Evolutionary conservation across 2,113 vertebrate species (phyloP).

Genomic region (Neodon shergylaensis): DNA sequence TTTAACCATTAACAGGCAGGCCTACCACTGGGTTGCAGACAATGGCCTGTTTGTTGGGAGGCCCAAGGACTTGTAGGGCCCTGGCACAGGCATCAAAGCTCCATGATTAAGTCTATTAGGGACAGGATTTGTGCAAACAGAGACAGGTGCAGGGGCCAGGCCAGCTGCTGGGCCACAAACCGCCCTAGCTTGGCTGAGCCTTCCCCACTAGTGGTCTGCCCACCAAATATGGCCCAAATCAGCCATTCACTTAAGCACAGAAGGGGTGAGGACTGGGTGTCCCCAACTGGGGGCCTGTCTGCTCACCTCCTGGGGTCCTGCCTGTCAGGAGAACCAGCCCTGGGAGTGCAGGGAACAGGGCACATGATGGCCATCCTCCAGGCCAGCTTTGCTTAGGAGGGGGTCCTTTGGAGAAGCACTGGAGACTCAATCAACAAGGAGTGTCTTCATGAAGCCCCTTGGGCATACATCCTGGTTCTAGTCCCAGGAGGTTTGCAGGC

Average conservation of each 20-base stretch:
- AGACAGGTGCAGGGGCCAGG: slow-evolving; percentile 90
- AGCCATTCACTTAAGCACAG: neutral
- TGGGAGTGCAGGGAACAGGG: neutral
- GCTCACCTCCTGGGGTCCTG: neutral
- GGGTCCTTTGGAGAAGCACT: too few relatives aligned
- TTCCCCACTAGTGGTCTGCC: neutral
- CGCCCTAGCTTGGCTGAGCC: neutral
- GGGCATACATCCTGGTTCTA: neutral
- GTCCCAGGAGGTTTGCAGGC: fast-evolving
- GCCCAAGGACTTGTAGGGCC: slow-evolving; percentile 81
- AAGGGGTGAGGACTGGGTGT: fast-evolving
- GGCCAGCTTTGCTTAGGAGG: fast-evolving
- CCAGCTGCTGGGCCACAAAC: slow-evolving; percentile 82
- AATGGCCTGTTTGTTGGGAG: slow-evolving; percentile 86
- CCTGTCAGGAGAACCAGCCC: neutral
- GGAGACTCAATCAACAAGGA: neutral
- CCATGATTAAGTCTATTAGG: slow-evolving; percentile 91
- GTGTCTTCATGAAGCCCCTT: neutral
- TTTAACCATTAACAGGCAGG: slow-evolving; percentile 89
- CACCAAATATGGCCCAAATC: neutral
- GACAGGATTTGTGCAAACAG: slow-evolving; percentile 94
- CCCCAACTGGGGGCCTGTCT: neutral
- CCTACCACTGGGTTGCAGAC: slow-evolving; percentile 74
- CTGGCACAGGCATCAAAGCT: slow-evolving; percentile 92
- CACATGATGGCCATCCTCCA: neutral